These are phyloP conservation scores for Ichneumon xanthorius DNA, from an alignment of 2,888 invertebrate genomes.

Conservation along the genomic window DNA sequence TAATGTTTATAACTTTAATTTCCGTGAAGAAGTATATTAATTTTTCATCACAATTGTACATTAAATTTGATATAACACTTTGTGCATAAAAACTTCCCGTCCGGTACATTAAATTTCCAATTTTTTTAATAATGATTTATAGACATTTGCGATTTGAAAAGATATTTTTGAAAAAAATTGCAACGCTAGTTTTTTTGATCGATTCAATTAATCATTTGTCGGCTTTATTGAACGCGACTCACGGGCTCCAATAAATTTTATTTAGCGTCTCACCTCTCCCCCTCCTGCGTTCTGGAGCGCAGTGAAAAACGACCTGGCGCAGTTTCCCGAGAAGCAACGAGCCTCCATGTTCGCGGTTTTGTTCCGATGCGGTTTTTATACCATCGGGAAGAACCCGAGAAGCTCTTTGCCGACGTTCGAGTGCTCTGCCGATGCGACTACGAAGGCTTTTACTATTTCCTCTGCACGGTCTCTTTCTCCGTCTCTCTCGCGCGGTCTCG, in stretches of 20 bases:
- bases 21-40: no score
- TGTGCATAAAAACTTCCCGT: no score
- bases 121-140: no score
- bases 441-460: constrained; percentile 47
- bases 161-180: no score
- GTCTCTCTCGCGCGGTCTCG: neutral
- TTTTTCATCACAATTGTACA: no score
- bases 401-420: constrained; percentile 40
- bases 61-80: no score
- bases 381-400: constrained; percentile 23
- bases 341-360: constrained; percentile 14
- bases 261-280: neutral
- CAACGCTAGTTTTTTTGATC: neutral
- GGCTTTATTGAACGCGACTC: neutral
- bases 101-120: no score
- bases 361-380: constrained; percentile 28
- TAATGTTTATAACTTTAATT: no score
- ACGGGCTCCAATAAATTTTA: constrained; percentile 5
- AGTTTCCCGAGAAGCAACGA: constrained; percentile 16
- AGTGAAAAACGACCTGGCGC: constrained; percentile 7
- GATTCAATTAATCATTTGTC: neutral
- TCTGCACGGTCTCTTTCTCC: constrained; percentile 8
- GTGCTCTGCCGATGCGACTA: constrained; percentile 26
- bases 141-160: no score
- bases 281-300: neutral